phyloP scores from a whole-genome alignment of 2,113 vertebrate genomes.

The Nibea coibor region DNA sequence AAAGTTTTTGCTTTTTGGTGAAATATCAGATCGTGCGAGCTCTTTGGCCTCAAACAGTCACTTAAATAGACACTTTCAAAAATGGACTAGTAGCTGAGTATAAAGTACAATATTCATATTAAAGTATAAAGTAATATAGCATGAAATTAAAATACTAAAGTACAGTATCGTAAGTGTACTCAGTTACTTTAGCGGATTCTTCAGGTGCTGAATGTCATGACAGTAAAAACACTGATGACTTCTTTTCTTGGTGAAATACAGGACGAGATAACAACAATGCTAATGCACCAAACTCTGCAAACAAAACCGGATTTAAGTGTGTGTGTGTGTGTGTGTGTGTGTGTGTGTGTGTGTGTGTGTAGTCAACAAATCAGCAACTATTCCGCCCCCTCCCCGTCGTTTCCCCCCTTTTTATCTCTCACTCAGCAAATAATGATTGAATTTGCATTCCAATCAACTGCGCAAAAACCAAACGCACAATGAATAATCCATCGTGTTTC shows the following conservation, averaged over 20 bases:
- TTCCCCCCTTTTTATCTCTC: conserved; percentile 6
- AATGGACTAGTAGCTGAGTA: too few relatives aligned
- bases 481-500: conserved; percentile 53
- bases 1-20: too few relatives aligned
- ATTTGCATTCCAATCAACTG: conserved; percentile 55
- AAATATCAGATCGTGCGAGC: too few relatives aligned
- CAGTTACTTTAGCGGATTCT: too few relatives aligned
- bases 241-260: background rate
- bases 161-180: background rate
- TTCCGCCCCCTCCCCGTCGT: background rate
- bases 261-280: background rate
- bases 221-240: background rate
- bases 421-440: conserved; percentile 13
- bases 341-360: background rate
- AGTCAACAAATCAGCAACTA: conserved; percentile 23
- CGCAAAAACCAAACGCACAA: conserved; percentile 17
- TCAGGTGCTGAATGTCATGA: background rate
- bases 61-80: background rate
- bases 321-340: too few relatives aligned
- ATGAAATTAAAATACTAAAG: too few relatives aligned
- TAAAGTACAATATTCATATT: background rate
- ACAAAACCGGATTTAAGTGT: conserved; percentile 6
- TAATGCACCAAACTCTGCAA: conserved; percentile 15
- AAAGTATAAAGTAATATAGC: too few relatives aligned
- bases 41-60: background rate